phyloP scores from a whole-genome alignment of 2,888 invertebrate species.

The Eupithecia subfuscata region DNA sequence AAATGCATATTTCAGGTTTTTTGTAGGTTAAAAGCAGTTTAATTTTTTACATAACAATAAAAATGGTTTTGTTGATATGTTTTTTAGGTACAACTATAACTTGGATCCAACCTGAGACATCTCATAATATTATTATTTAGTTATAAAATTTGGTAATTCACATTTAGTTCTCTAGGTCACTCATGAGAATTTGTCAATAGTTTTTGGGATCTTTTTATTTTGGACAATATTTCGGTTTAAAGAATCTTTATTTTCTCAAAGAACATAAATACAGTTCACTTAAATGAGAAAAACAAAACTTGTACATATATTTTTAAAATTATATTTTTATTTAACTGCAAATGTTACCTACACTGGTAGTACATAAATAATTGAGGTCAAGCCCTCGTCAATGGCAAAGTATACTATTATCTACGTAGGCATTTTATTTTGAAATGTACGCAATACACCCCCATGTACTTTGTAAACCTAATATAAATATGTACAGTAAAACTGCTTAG shows the following conservation, averaged over 20 bases:
- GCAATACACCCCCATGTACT: background rate
- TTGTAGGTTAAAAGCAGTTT: background rate
- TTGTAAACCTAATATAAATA: background rate
- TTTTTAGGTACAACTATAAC: background rate
- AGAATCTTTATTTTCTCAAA: no score
- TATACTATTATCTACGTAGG: background rate
- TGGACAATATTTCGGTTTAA: no score
- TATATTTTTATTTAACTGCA: no score
- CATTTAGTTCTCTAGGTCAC: background rate
- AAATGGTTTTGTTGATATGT: background rate
- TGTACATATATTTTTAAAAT: no score
- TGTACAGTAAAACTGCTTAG: slow-evolving; percentile 6
- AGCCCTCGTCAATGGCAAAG: background rate
- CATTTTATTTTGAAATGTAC: background rate
- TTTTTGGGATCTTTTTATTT: background rate
- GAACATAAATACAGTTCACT: no score
- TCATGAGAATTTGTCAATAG: background rate
- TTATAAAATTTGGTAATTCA: background rate
- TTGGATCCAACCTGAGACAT: background rate
- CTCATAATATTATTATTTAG: background rate
- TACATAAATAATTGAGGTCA: background rate
- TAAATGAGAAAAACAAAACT: no score
- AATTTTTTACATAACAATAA: background rate
- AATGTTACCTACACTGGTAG: background rate
- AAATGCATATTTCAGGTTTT: background rate